Percentiles rank a stretch among this genome's conserved stretches.
These are phyloP conservation scores for Kryptolebias marmoratus DNA, from an alignment of 2,113 vertebrate genomes.

Conservation along the genomic window DNA sequence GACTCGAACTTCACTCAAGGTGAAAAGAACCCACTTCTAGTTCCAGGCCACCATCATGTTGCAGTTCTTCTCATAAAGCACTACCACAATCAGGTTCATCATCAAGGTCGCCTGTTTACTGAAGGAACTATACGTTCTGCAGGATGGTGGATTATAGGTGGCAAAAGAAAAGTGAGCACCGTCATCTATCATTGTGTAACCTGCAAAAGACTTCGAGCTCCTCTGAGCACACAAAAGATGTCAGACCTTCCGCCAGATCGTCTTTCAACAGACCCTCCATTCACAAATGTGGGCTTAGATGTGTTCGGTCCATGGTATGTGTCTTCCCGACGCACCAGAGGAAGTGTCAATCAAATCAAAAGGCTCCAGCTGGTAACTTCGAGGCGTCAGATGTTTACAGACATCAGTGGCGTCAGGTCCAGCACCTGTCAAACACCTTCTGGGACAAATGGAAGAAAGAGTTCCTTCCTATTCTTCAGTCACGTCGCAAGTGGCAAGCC, in stretches of 20 bases:
- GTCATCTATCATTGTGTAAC: background rate
- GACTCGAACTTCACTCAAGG: too few relatives aligned
- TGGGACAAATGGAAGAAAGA: too few relatives aligned
- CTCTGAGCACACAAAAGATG: background rate
- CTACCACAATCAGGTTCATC: background rate
- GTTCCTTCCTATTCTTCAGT: too few relatives aligned
- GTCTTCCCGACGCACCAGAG: background rate
- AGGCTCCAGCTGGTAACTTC: background rate
- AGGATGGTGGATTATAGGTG: background rate
- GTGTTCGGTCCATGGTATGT: background rate
- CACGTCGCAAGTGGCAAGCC: too few relatives aligned
- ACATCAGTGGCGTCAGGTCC: too few relatives aligned
- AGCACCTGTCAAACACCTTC: too few relatives aligned
- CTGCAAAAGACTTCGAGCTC: background rate
- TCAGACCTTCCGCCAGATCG: background rate
- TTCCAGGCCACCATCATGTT: background rate
- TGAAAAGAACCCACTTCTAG: background rate
- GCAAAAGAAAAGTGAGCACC: background rate
- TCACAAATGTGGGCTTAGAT: background rate
- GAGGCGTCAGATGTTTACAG: background rate
- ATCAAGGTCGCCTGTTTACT: background rate
- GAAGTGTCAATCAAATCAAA: background rate
- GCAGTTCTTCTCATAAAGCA: background rate
- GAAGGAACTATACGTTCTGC: background rate
- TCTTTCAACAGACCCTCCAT: background rate